Evolutionary conservation across 2,113 vertebrate genomes (phyloP), one percentile per base, ranked within the genome.

Genomic region (Sinocyclocheilus grahami): DNA sequence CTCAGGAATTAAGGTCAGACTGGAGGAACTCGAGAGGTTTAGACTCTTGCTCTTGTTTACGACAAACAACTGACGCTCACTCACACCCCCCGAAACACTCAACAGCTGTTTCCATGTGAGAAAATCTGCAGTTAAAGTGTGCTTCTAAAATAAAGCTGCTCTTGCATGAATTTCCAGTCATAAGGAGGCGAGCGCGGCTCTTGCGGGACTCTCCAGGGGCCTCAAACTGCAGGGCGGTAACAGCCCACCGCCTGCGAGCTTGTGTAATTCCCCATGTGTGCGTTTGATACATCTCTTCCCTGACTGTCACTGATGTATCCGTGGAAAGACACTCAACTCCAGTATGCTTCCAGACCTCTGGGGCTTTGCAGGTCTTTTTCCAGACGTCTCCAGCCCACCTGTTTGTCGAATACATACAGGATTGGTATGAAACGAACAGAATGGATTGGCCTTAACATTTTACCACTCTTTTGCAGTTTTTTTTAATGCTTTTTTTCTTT

Each of bases 281-380:
- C 5, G 13, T 63, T 24, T 42, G 78, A 80, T 37, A 78, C 55
- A 58, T 37, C 53, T 63, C 78, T 62, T 42, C 58, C 37, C 58
- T 22, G 22, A 24, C 78, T 62, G 22, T 62, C 58, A 80, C 33
- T 60, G 33, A 62, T 62, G 20, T 79, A 39, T 62, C 55, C 3
- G 55, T 39, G 55, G 55, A 62, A 60, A n/a, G 78, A 37, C 55
- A 42, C 55, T 42, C 78, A 62, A 46, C 55, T 37, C 12, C 37
- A 42, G 55, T 37, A 30, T 78, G 77, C n/a, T 55, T 80, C 58
- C 58, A 80, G 58, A 80, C 20, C 55, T 80, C 55, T 80, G 13
- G 37, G 39, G 55, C 4, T 24, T 80, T 78, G 24, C 16, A n/a
- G 71, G 24, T 55, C 16, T 78, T 33, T 20, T 30, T 33, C 27